These are phyloP conservation scores for Imbricaverruca yamaguchii DNA, from an alignment of 2,888 invertebrate genomes.

Conservation along the genomic window DNA sequence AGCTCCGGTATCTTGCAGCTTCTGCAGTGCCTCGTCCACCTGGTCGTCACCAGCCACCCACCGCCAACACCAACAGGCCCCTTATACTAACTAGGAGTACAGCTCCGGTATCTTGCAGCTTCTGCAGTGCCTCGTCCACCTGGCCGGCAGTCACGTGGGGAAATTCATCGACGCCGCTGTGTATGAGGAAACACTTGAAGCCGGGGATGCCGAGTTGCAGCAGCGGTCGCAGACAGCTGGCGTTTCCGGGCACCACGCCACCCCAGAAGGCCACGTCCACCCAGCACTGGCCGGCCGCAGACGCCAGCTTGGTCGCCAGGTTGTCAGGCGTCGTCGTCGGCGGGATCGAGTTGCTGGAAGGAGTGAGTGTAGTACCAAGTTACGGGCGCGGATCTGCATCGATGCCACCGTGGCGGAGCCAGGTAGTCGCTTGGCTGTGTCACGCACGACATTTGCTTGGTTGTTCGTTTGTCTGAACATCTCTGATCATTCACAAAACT, in stretches of 20 bases:
- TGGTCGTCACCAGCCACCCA: too few species aligned
- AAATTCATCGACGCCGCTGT: conserved; percentile 62
- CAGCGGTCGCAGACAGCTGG: conserved; percentile 48
- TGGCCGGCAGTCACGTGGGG: conserved; percentile 52
- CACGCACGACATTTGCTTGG: too few species aligned
- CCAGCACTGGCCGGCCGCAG: conserved; percentile 52
- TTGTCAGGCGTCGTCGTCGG: conserved; percentile 58
- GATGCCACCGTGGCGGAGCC: too few species aligned
- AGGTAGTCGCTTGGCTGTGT: too few species aligned
- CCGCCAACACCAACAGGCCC: too few species aligned
- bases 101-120: conserved; percentile 53
- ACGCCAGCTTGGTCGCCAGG: conserved; percentile 52
- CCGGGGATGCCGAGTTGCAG: conserved; percentile 61
- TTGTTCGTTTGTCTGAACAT: too few species aligned
- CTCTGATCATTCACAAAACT: too few species aligned
- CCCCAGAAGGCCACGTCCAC: conserved; percentile 72
- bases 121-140: conserved; percentile 51
- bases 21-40: too few species aligned
- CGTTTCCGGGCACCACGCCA: conserved; percentile 61
- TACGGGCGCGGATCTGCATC: too few species aligned
- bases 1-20: too few species aligned
- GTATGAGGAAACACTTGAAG: conserved; percentile 63
- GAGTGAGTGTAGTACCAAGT: too few species aligned
- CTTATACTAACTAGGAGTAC: conserved; percentile 53
- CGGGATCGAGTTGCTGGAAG: conserved; percentile 59